These are phyloP conservation scores for Bugula neritina DNA, from an alignment of 2,888 invertebrate species.

Conservation along the genomic window DNA sequence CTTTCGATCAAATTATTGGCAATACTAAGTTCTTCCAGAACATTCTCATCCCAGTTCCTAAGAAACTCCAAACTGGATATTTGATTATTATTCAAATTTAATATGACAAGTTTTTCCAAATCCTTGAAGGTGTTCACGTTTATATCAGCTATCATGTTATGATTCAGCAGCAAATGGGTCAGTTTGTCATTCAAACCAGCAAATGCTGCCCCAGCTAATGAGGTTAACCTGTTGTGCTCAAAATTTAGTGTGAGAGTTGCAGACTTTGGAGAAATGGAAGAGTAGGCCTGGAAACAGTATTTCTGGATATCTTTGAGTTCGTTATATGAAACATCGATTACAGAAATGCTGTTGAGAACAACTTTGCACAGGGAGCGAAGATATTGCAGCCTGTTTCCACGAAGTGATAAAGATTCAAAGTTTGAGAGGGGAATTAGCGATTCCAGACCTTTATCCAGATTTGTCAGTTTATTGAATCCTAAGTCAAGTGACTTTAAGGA, in stretches of 20 bases:
- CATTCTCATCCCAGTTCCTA: constrained; percentile 12
- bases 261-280: background rate
- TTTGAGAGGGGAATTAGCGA: background rate
- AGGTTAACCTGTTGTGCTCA: background rate
- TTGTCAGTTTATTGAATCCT: background rate
- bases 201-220: constrained; percentile 2
- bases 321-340: background rate
- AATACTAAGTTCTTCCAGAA: background rate
- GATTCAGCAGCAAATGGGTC: background rate
- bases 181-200: constrained; percentile 8
- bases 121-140: constrained; percentile 24
- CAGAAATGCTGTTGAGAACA: background rate
- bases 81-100: background rate
- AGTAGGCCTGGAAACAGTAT: background rate
- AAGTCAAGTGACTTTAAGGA: background rate
- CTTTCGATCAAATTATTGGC: background rate
- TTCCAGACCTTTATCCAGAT: background rate
- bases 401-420: background rate
- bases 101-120: background rate
- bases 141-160: constrained; percentile 8
- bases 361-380: constrained; percentile 6
- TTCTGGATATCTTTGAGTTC: constrained; percentile 14
- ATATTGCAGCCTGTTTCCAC: constrained; percentile 2
- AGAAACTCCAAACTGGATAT: background rate
- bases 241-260: background rate